Evolutionary conservation across 2,113 vertebrate species (phyloP).

Genomic region (Anolis carolinensis): DNA sequence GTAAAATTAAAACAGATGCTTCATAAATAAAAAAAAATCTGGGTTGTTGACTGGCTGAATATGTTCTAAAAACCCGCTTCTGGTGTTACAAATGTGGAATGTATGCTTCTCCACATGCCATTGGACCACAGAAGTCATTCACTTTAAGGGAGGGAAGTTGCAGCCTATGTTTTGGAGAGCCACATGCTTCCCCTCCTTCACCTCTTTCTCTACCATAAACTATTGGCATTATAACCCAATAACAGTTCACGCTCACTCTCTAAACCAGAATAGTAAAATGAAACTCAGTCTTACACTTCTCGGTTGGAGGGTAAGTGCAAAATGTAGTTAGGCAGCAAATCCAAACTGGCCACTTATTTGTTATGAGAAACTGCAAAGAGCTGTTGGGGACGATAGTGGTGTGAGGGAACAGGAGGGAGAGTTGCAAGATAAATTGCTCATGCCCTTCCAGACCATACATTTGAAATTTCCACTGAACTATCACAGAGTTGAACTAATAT

Average conservation of each 20-base stretch:
- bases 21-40: not conserved
- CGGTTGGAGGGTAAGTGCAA: not conserved
- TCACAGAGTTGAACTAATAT: not conserved
- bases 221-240: not conserved
- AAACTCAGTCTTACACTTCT: not conserved
- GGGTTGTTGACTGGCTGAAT: not conserved
- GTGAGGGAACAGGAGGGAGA: too few relatives aligned
- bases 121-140: not conserved
- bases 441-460: not conserved
- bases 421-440: not conserved
- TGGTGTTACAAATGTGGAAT: not conserved
- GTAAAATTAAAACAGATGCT: not conserved
- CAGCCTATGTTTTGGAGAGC: not conserved
- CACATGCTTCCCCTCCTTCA: too few relatives aligned
- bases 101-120: not conserved
- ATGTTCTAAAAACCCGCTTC: not conserved
- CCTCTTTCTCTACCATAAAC: not conserved
- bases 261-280: not conserved
- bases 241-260: not conserved
- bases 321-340: not conserved
- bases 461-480: not conserved
- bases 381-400: not conserved
- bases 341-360: not conserved
- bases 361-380: not conserved
- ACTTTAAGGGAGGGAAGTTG: not conserved